Conservation (phyloP, 2,797 vertebrate genomes). For the Cercopithecus neglectus region DNA sequence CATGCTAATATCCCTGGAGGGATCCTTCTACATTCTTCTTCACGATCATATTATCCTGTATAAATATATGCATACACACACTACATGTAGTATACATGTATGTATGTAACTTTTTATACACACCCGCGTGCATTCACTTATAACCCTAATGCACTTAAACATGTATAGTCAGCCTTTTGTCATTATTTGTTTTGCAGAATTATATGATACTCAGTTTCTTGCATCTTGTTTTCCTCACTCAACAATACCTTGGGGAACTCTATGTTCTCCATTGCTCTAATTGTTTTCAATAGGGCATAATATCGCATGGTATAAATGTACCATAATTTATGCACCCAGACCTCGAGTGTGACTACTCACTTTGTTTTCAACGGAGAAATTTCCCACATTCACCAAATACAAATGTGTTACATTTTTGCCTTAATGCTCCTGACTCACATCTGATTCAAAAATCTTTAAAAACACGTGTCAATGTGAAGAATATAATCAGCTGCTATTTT, state of each 20-base stretch:
- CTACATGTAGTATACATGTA: too few relatives aligned
- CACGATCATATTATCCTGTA: neutral
- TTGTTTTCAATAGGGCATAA: neutral
- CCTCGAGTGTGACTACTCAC: neutral
- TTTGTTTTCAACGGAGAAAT: neutral
- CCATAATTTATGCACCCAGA: neutral
- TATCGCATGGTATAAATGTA: neutral
- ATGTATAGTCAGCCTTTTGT: neutral
- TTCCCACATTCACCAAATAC: neutral
- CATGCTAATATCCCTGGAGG: neutral
- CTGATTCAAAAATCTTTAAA: neutral
- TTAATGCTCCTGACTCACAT: neutral
- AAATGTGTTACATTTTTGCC: neutral
- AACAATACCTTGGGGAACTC: neutral
- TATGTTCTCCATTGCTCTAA: neutral
- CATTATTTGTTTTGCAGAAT: conserved; percentile 7
- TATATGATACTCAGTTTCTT: neutral
- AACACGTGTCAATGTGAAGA: neutral
- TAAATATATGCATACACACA: neutral
- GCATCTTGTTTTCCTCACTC: neutral
- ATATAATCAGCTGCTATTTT: neutral
- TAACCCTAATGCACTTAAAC: fast-evolving
- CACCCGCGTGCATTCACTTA: too few relatives aligned
- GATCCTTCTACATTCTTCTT: neutral
- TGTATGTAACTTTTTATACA: neutral